Base-by-base conservation (phyloP, 2,113 vertebrate genomes). In the Craseonycteris thonglongyai region DNA sequence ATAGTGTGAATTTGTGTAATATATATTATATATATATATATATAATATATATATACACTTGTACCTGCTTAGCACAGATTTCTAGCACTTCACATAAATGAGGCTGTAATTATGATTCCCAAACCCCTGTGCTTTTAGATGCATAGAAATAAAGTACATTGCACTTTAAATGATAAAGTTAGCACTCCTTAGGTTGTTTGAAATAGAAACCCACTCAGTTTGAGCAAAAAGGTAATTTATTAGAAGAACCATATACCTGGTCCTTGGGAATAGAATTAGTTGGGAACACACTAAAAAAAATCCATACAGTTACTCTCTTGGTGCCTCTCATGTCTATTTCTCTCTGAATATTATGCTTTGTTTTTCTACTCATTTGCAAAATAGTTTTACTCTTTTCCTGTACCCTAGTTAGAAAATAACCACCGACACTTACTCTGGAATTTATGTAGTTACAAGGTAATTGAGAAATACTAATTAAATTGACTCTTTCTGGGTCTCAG, bases 181-280 rank as follows among this genome's bases (percentile, higher is more conserved):
- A 93, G 38, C n/a, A n/a, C 8, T 76, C 35, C 19, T 91, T 86
- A 80, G 35, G 19, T 74, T 66, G 22, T 66, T 87, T 45, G 33
- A 84, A 93, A 86, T 42, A 58, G 72, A 96, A 91, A 81, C 24
- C 40, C 4, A 76, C 83, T 94, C 19, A 51, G 26, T 26, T 76
- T 68, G 66, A 93, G 71, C 40, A 93, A 69, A 96, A 92, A 79
- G n/a, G 28, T 88, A 90, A 78, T 82, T 88, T 85, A 45, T 90
- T 90, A 96, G n/a, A 58, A 45, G n/a, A 76, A 54, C 22, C 56
- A 74, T 91, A 42, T 89, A 80, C 42, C 9, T 91, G 49, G 58
- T 4, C 40, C n/a, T 72, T 6, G 21, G 40, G 69, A 66, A 72
- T 69, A 87, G 59, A 76, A 76, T 61, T 72, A 42, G 51, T 76